Evolutionary conservation across 2,797 vertebrate species (phyloP).

Genomic region (Prionace glauca): DNA sequence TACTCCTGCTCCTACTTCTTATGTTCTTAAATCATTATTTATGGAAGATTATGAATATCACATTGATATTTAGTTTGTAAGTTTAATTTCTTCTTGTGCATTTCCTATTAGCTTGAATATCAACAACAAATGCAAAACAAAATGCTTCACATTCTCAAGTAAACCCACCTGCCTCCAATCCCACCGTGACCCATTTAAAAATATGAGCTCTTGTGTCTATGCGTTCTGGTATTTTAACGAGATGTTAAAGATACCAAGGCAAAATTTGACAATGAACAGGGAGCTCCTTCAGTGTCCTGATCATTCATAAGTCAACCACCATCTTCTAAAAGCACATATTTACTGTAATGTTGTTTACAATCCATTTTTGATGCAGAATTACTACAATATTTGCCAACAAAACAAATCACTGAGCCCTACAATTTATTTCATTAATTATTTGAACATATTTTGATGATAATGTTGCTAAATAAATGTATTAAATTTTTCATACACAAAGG

Average conservation of each 20-base stretch:
- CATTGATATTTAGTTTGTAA: neutral
- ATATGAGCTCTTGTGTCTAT: neutral
- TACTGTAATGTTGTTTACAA: neutral
- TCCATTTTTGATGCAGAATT: neutral
- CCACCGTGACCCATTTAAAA: too few relatives aligned
- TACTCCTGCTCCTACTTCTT: too few relatives aligned
- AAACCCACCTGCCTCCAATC: neutral
- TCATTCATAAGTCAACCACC: neutral
- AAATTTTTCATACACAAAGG: too few relatives aligned
- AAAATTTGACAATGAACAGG: neutral
- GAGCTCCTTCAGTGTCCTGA: neutral
- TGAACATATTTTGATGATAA: too few relatives aligned
- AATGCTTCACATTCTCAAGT: neutral
- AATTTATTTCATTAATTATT: neutral
- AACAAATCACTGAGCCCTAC: neutral
- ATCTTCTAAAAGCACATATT: neutral
- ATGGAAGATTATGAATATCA: neutral
- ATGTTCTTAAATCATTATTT: neutral
- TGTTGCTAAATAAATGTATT: neutral
- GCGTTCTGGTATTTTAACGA: neutral
- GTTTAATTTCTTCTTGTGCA: neutral
- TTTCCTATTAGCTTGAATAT: neutral
- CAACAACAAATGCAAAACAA: neutral
- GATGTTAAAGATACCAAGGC: neutral
- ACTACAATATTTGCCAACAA: neutral